phyloP scores from a whole-genome alignment of 2,113 vertebrate genomes.

The Origma solitaria region DNA sequence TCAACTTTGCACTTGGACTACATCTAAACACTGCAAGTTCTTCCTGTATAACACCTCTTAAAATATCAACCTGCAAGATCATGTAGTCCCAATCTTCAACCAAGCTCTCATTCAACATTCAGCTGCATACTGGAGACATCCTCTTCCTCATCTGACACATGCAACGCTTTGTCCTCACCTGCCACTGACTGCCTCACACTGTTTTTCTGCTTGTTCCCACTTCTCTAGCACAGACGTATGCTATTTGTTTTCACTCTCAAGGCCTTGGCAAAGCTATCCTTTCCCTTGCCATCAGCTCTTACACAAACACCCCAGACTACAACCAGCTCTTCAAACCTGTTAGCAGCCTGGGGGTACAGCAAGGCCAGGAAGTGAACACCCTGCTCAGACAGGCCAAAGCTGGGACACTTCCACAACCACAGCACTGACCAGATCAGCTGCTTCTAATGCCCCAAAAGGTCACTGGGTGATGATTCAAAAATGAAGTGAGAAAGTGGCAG shows the following conservation, averaged over 20 bases:
- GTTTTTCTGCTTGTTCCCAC: neutral
- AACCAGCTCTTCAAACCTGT: fast-evolving
- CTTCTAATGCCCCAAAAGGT: neutral
- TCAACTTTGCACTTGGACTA: neutral
- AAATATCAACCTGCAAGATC: neutral
- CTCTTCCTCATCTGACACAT: neutral
- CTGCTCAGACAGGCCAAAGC: neutral
- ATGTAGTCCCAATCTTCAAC: neutral
- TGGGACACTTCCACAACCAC: neutral
- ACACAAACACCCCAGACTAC: neutral
- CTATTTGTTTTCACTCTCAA: neutral
- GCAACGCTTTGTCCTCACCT: neutral
- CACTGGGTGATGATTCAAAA: neutral
- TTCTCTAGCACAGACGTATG: neutral
- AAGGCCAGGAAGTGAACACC: neutral
- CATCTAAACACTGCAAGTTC: neutral
- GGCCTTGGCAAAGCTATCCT: neutral
- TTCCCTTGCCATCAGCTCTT: neutral
- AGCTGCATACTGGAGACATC: neutral
- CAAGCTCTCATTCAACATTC: neutral
- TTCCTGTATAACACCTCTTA: neutral
- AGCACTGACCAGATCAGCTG: neutral
- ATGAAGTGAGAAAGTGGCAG: neutral
- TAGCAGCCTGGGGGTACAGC: neutral
- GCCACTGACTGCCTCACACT: neutral